phyloP scores from a whole-genome alignment of 2,797 vertebrate species.

The Cryptoprocta ferox region DNA sequence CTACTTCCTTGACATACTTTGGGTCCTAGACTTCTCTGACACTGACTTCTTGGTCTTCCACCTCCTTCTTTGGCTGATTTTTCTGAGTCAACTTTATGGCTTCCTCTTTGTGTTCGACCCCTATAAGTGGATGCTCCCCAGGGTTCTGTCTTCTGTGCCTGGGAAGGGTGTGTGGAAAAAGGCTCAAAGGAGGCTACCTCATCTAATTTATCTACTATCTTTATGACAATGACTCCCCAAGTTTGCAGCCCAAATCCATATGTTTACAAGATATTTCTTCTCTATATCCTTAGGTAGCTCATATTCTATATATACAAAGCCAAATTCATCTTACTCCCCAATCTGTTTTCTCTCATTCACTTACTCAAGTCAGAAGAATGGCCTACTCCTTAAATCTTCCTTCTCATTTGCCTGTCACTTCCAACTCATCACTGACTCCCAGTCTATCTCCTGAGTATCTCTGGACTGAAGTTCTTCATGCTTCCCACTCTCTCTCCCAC shows the following conservation, averaged over 20 bases:
- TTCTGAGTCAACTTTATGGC: not conserved
- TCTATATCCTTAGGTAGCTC: not conserved
- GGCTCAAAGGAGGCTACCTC: not conserved
- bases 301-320: not conserved
- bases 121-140: not conserved
- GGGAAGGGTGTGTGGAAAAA: not conserved
- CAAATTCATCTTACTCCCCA: not conserved
- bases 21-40: not conserved
- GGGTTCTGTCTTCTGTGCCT: not conserved
- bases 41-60: not conserved
- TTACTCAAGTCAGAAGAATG: not conserved
- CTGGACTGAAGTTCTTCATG: not conserved
- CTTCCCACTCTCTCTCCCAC: not conserved
- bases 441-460: not conserved
- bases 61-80: not conserved
- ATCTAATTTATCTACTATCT: not conserved
- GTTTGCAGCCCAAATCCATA: not conserved
- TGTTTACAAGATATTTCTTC: not conserved
- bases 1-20: not conserved
- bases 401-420: not conserved
- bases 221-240: not conserved
- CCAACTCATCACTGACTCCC: not conserved
- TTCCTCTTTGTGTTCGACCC: not conserved
- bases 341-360: not conserved
- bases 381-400: not conserved